Conservation (phyloP, 2,888 invertebrate genomes). For the Drosophila robusta region DNA sequence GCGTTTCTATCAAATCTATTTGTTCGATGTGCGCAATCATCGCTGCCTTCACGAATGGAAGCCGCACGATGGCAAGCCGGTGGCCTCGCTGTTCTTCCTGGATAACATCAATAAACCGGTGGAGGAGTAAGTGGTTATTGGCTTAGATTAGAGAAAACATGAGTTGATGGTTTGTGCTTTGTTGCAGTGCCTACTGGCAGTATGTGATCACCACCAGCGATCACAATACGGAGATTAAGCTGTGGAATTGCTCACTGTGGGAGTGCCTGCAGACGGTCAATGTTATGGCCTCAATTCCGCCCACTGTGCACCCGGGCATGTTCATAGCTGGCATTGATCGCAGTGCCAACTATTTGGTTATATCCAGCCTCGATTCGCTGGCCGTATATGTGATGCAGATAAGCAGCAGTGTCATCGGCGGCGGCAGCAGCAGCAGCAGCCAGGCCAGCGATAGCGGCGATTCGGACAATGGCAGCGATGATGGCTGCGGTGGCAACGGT, state of each 20-base stretch:
- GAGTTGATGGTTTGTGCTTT: constrained; percentile 79
- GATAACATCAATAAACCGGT: constrained; percentile 94
- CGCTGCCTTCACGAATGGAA: constrained; percentile 96
- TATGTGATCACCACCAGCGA: constrained; percentile 96
- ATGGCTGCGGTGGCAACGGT: constrained; percentile 20
- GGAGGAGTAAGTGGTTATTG: constrained; percentile 88
- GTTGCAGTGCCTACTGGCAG: constrained; percentile 92
- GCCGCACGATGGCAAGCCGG: constrained; percentile 94
- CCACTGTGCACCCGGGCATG: constrained; percentile 51
- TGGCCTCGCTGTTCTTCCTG: constrained; percentile 96
- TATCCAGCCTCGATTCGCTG: constrained; percentile 94
- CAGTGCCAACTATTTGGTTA: constrained; percentile 93
- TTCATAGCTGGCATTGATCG: constrained; percentile 91
- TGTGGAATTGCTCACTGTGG: constrained; percentile 98
- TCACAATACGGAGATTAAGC: constrained; percentile 94
- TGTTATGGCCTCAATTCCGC: constrained; percentile 85
- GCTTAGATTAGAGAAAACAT: background rate
- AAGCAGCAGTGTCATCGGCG: constrained; percentile 86
- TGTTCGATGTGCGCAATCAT: constrained; percentile 89
- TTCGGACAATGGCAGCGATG: constrained; percentile 39
- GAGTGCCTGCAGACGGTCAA: constrained; percentile 94
- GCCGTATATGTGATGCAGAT: constrained; percentile 93
- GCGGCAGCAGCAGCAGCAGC: constrained; percentile 81
- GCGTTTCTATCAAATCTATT: constrained; percentile 95
- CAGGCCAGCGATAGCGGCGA: constrained; percentile 47